Base-by-base conservation (phyloP, 2,888 invertebrate species). In the Endotricha flammealis region DNA sequence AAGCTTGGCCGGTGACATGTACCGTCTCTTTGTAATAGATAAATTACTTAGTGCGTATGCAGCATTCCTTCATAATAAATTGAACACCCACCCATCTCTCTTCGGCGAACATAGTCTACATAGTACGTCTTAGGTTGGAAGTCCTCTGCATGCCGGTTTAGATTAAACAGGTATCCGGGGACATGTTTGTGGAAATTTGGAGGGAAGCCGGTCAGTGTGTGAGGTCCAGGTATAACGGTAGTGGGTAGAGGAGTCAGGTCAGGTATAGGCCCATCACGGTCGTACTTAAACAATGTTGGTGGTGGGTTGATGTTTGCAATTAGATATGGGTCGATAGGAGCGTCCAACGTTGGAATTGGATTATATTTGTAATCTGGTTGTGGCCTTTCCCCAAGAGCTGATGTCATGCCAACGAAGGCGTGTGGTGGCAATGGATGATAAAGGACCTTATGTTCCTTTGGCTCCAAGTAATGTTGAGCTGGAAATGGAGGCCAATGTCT, bases 71-170 rank as follows among this genome's bases (percentile, higher is more conserved):
- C 77, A 66, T 68, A 72, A 71, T 64, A 76, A 78, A 73, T 79
- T 82, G 82, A 85, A 80, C 85, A 85, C 86, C 80, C 85, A 86
- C 86, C 86, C 80, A 82, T 70, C 61, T 83, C 78, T 76, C 85
- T 70, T 70, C 73, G 75, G 72, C 82, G 83, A 60, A 80, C 75
- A 80, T 85, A 85, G 72, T 86, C 85, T 83, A 86, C 72, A 79
- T 72, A 86, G 72, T 79, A 80, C 75, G 85, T 82, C 78, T 82
- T 79, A 69, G 76, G 75, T 51, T 63, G 71, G 75, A 81, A 70
- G 71, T 85, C 85, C 63, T 76, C 82, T 52, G 71, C 76, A 71
- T 81, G 76, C 73, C 79, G 82, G 60, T 73, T 68, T 50, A 69
- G 62, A 58, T 74, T 57, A 64, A 79, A 86, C 44, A 86, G 73